Evolutionary conservation across 2,113 vertebrate genomes (phyloP), one percentile per base, ranked within the genome.

Genomic region (Chaetops frenatus): DNA sequence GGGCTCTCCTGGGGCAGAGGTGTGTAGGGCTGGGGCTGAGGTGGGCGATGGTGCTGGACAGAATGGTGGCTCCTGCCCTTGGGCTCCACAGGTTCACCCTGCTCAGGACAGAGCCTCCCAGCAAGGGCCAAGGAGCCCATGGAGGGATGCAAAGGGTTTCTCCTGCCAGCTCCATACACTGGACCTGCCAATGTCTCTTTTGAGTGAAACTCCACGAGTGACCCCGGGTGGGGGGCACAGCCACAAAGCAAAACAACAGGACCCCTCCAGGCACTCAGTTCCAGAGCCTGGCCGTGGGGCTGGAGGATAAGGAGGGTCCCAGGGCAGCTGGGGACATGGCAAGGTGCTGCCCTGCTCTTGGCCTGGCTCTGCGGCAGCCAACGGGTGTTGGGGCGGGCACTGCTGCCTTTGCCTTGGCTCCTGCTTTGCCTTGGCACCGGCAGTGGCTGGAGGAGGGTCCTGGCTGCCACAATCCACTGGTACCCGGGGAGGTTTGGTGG

Each of bases 201-300:
- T 3, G n/a, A 80, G 31, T 5, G 21, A 53, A 86, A 51, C 53
- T 44, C 38, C 1, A 0, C 0, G 1, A 57, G 36, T 29, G 28
- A n/a, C 31, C 31, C 11, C 0, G 5, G 31, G 31, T 3, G 2
- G 15, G 66, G 18, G 33, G 25, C n/a, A 16, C 31, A 54, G 67
- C 28, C 6, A 5, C 7, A 40, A 40, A 69, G 17, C 6, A 36
- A 44, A 70, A 62, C 8, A 10, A n/a, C 22, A 21, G 2, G 5
- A 33, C 29, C 36, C 38, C 56, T 60, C 45, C 53, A 19, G 36
- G 5, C 5, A 1, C 45, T 47, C 22, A 48, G 11, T 51, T 65
- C 42, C 82, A 57, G 42, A 81, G 64, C 31, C 29, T 77, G 51
- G 24, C 33, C 0, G 0, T 24, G 56, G 65, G 14, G 62, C 58